Conservation (phyloP, 1,140 invertebrate species). For the Papilio glaucus region DNA sequence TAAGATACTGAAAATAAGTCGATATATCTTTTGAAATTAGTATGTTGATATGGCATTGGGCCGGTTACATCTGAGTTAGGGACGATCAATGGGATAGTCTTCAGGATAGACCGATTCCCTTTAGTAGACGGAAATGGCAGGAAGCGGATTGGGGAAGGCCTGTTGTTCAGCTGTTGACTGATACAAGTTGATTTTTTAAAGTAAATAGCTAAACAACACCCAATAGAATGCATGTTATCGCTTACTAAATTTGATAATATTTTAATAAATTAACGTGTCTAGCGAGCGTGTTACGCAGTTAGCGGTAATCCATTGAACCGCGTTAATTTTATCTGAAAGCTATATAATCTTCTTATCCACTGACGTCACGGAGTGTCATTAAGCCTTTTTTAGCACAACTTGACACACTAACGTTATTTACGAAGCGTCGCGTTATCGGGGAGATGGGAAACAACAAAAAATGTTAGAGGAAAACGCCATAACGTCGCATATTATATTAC, state of each 20-base stretch:
- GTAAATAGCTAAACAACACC: background rate
- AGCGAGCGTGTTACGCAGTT: slow-evolving; percentile 32
- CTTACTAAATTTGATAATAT: background rate
- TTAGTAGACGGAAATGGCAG: no score
- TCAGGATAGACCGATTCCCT: no score
- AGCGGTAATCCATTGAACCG: slow-evolving; percentile 30
- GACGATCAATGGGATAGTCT: no score
- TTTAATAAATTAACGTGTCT: slow-evolving; percentile 27
- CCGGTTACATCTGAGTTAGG: no score
- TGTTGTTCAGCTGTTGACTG: no score
- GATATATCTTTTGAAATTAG: no score
- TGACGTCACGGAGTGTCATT: slow-evolving; percentile 61
- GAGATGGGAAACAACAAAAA: slow-evolving; percentile 55
- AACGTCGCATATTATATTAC: slow-evolving; percentile 47
- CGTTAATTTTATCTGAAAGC: slow-evolving; percentile 52
- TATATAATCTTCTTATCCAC: slow-evolving; percentile 62
- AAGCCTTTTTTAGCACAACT: slow-evolving; percentile 63
- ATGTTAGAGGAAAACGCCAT: slow-evolving; percentile 61
- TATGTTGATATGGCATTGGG: no score
- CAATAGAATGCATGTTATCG: background rate
- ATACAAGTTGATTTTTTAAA: no score
- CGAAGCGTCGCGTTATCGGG: slow-evolving; percentile 73
- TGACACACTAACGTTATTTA: slow-evolving; percentile 74
- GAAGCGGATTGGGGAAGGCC: no score
- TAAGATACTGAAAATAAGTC: no score